These are phyloP conservation scores for Microdon myrmicae DNA, from an alignment of 2,888 invertebrate genomes.

Conservation along the genomic window DNA sequence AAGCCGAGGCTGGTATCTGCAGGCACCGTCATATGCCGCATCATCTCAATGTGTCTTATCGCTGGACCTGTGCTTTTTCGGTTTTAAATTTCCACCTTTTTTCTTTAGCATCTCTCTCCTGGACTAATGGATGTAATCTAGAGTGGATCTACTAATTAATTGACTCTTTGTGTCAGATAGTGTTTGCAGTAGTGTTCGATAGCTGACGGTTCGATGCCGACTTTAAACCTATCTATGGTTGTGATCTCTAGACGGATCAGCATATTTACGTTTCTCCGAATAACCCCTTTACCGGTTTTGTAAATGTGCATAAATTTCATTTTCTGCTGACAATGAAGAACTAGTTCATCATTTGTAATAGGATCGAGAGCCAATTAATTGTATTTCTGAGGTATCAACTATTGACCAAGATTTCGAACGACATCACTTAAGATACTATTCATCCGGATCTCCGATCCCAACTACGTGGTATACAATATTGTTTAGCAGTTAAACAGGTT, in stretches of 20 bases:
- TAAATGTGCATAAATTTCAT: no score
- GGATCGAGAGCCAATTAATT: no score
- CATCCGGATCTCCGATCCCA: no score
- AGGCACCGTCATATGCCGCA: conserved; percentile 25
- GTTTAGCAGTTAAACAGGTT: no score
- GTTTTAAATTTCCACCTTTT: background rate
- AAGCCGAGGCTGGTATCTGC: conserved; percentile 23
- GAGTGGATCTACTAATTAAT: conserved; percentile 67
- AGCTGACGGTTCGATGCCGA: conserved; percentile 33
- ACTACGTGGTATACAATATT: no score
- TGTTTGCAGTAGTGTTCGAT: conserved; percentile 48
- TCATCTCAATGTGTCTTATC: conserved; percentile 3
- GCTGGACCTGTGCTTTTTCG: conserved; percentile 8
- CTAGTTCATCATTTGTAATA: no score
- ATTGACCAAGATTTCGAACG: no score
- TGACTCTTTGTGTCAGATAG: conserved; percentile 65
- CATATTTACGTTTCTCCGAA: no score
- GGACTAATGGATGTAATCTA: conserved; percentile 58
- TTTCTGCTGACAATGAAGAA: no score
- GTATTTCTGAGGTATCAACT: no score
- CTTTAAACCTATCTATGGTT: conserved; percentile 37
- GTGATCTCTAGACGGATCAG: conserved; percentile 36
- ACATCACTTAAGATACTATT: no score
- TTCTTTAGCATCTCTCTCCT: conserved; percentile 2
- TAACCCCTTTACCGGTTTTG: no score